Base-by-base conservation (phyloP, 2,888 invertebrate genomes). In the Subacronicta megacephala region DNA sequence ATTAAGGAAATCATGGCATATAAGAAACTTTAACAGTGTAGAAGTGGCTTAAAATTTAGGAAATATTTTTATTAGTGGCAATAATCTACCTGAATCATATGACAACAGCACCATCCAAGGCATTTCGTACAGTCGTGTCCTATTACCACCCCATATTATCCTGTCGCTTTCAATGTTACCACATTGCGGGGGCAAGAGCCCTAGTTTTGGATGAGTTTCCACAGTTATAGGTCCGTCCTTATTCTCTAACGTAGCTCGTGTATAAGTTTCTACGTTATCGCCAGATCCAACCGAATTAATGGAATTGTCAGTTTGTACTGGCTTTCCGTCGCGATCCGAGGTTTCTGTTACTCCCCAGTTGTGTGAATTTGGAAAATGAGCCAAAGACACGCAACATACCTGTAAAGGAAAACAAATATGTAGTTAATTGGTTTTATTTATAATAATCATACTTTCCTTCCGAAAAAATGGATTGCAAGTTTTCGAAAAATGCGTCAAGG, bases 91-190 rank as follows among this genome's bases (percentile, higher is more conserved):
- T 52, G 90, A 85, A 44, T 90, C 82, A 69, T 97, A 97, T 1
- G 95, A 95, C n/a, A 97, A 81, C 1, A 97, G 88, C 0, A 96
- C 96, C 96, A 97, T 96, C 97, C 97, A 97, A 0, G 97, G 97
- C 86, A 95, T 96, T 72, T 97, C 96, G 36, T 94, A 95, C 4
- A 96, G 81, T 0, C 84, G 84, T 0, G 97, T 96, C 56, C 92
- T 88, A 40, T 95, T 93, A 0, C 97, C 97, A 2, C 95, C 95
- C 18, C 95, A 88, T 42, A 97, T n/a, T n/a, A n/a, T 95, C 72
- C 95, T 95, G 40, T 95, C 90, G 7, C 89, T 85, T 10, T 92
- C 90, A 6, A 95, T 80, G 0, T 84, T 83, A 0, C 97, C 97
- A 77, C 97, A 97, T 0, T 87, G 70, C 2, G 53, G 81, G 1